phyloP scores from a whole-genome alignment of 2,113 vertebrate species.

The Balaeniceps rex region DNA sequence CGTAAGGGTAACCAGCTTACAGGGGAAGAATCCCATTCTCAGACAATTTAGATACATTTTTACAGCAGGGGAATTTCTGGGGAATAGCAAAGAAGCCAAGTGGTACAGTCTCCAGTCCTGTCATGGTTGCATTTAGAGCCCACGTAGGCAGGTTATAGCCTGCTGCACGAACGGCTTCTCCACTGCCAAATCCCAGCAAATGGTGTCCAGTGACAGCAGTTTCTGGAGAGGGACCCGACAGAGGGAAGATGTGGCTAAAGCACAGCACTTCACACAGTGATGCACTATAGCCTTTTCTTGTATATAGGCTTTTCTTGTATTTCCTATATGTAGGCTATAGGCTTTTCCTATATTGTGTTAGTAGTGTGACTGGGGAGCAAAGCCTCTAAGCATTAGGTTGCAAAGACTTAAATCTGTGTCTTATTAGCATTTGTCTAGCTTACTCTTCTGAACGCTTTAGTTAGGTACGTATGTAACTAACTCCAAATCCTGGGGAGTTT shows the following conservation, averaged over 20 bases:
- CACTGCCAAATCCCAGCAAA: neutral
- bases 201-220: neutral
- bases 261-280: accelerated
- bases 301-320: neutral
- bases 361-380: neutral
- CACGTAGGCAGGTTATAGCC: neutral
- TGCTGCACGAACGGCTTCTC: neutral
- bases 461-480: neutral
- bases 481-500: neutral
- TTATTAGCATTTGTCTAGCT: neutral
- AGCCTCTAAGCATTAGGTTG: neutral
- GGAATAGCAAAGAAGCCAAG: neutral
- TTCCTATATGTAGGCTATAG: neutral
- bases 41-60: neutral
- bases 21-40: neutral
- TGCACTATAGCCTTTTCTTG: neutral
- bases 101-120: too few species aligned
- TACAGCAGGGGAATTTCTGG: neutral
- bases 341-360: neutral
- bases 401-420: neutral
- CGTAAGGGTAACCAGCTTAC: neutral
- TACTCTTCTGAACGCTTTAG: neutral
- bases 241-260: neutral
- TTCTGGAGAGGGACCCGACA: neutral
- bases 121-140: neutral